Percentiles rank a stretch among this genome's conserved stretches.
Evolutionary conservation across 2,797 vertebrate species (phyloP).

Genomic region (Eurystomus glaucurus): DNA sequence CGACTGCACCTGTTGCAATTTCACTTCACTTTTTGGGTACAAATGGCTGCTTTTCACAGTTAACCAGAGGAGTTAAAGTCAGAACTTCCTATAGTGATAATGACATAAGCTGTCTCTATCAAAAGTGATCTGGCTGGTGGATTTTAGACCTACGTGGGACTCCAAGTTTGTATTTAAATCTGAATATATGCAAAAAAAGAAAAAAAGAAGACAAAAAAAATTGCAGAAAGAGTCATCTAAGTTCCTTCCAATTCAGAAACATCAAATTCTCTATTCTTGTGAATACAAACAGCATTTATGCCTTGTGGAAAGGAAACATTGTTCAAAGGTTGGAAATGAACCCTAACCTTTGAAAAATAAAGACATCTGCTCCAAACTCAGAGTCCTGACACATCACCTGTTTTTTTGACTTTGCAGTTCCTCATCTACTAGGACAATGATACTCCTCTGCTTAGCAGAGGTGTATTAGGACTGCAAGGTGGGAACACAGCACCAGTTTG

Average conservation of each 20-base stretch:
- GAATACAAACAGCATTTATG: not conserved
- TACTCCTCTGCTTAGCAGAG: not conserved
- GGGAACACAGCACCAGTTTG: not conserved
- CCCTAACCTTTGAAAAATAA: not conserved
- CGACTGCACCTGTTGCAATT: not conserved
- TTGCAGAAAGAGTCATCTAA: not conserved
- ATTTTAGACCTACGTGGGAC: not conserved
- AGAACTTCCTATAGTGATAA: not conserved
- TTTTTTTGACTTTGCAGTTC: not conserved
- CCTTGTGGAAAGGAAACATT: not conserved
- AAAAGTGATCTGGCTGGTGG: not conserved
- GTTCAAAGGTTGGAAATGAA: not conserved
- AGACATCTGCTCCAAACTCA: not conserved
- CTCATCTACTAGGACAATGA: not conserved
- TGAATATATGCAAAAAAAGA: not conserved
- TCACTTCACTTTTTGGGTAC: not conserved
- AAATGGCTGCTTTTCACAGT: not conserved
- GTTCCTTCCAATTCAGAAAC: not conserved
- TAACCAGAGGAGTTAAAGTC: not conserved
- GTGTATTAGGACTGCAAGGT: not conserved
- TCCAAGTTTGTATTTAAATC: not conserved
- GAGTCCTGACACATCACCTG: not conserved
- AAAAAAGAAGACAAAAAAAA: not conserved
- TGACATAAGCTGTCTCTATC: accelerated
- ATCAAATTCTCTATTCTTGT: not conserved